phyloP scores from a whole-genome alignment of 2,113 vertebrate genomes.

The Notiomystis cincta region DNA sequence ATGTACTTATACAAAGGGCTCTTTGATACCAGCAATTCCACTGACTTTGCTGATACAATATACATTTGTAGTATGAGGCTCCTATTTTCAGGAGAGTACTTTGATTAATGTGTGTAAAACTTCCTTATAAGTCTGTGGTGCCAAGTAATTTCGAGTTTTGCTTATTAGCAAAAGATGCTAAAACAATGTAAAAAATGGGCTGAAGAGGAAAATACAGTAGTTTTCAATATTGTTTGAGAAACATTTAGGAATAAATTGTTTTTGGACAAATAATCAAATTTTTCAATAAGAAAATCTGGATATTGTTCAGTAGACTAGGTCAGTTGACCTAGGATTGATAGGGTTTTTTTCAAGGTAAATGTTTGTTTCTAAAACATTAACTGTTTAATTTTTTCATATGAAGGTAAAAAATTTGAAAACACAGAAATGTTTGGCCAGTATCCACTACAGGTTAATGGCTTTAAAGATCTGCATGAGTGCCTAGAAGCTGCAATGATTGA shows the following conservation, averaged over 20 bases:
- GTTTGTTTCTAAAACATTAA: background rate
- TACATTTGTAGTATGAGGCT: background rate
- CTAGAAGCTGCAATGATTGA: slow-evolving; percentile 98
- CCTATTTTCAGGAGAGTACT: background rate
- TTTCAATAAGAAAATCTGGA: background rate
- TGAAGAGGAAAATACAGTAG: background rate
- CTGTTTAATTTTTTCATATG: slow-evolving; percentile 13
- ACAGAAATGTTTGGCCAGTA: slow-evolving; percentile 99
- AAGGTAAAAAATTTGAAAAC: slow-evolving; percentile 99
- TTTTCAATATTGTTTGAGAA: background rate
- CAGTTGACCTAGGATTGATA: background rate
- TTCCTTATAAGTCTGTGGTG: background rate
- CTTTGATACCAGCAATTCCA: background rate
- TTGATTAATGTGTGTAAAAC: background rate
- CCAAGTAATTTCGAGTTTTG: background rate
- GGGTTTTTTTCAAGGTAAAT: background rate
- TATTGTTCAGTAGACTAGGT: background rate
- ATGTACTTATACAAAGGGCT: background rate
- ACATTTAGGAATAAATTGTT: background rate
- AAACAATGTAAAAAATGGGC: background rate
- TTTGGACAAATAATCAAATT: background rate
- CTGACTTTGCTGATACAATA: background rate
- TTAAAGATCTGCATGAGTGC: slow-evolving; percentile 97
- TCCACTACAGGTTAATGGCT: slow-evolving; percentile 96
- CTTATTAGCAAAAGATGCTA: background rate